These are phyloP conservation scores for Saccopteryx bilineata DNA, from an alignment of 2,113 vertebrate genomes.

Conservation along the genomic window DNA sequence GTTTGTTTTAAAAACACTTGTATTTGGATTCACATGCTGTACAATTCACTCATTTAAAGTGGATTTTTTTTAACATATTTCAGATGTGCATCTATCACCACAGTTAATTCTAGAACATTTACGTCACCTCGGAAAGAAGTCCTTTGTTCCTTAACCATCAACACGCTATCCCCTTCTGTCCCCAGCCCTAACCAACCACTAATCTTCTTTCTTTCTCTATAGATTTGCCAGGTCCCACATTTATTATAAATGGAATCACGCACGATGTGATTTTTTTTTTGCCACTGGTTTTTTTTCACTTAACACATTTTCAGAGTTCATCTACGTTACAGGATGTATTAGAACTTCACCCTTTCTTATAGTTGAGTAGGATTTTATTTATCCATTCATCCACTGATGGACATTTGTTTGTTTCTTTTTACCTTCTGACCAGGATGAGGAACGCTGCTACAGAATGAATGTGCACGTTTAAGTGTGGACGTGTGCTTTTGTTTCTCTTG, in stretches of 20 bases:
- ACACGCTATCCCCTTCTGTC: background rate
- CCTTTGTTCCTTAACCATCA: background rate
- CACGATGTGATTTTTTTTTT: background rate
- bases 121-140: background rate
- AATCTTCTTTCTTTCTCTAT: rapidly evolving
- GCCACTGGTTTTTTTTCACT: background rate
- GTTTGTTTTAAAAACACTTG: background rate
- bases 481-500: too few species aligned
- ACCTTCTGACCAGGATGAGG: background rate
- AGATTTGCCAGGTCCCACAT: background rate
- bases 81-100: background rate
- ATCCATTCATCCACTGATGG: too few species aligned
- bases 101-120: background rate
- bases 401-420: background rate
- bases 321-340: rapidly evolving
- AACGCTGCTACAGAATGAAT: background rate
- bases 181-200: background rate
- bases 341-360: rapidly evolving
- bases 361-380: rapidly evolving
- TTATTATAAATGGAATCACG: background rate
- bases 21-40: background rate
- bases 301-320: background rate
- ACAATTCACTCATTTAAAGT: too few species aligned
- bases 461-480: background rate
- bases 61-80: background rate